These are phyloP conservation scores for Tringa solitaria DNA, from an alignment of 2,113 vertebrate species.

Conservation along the genomic window DNA sequence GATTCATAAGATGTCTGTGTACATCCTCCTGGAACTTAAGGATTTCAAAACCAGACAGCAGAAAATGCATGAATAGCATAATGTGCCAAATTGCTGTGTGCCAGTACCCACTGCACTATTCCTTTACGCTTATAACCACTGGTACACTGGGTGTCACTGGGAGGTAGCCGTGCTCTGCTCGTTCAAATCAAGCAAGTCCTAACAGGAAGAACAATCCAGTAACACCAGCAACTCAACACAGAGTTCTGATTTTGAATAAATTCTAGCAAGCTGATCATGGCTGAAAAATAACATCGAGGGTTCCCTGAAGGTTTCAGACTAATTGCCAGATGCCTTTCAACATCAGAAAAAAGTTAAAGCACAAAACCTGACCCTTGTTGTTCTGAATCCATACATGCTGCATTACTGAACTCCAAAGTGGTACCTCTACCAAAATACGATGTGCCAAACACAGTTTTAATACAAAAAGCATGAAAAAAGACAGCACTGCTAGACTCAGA, in stretches of 20 bases:
- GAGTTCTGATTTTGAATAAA: neutral
- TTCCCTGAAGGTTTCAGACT: neutral
- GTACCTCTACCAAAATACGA: neutral
- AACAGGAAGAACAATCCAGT: neutral
- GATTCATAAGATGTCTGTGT: neutral
- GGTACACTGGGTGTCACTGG: neutral
- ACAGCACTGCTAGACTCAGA: neutral
- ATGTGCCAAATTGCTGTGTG: rapidly evolving
- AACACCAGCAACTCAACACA: neutral
- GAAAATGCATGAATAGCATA: neutral
- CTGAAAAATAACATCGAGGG: neutral
- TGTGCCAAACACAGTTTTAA: neutral
- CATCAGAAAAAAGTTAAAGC: neutral
- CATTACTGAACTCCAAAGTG: neutral
- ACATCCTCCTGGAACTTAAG: neutral
- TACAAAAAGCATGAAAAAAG: neutral
- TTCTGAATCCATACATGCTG: neutral
- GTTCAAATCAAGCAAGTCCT: neutral
- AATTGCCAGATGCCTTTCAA: neutral
- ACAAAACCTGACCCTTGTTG: neutral
- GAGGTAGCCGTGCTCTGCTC: neutral
- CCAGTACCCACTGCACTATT: neutral
- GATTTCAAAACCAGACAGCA: neutral
- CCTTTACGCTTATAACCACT: neutral
- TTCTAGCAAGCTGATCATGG: neutral